Percentiles rank a stretch among this genome's conserved stretches.
These are phyloP conservation scores for Propithecus coquereli DNA, from an alignment of 2,113 vertebrate genomes.

Conservation along the genomic window DNA sequence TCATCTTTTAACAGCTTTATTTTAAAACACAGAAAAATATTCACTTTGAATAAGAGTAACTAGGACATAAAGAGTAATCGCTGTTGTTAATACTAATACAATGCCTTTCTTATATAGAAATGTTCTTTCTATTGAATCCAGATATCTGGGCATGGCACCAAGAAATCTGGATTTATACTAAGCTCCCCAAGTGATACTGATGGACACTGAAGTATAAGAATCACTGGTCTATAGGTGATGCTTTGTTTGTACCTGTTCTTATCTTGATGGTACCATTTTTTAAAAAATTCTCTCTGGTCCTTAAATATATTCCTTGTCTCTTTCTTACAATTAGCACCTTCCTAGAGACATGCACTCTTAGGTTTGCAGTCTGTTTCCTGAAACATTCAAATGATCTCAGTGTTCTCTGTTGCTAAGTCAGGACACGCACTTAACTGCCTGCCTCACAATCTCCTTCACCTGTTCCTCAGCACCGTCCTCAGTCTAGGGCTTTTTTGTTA, in stretches of 20 bases:
- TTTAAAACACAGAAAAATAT: slow-evolving; percentile 24
- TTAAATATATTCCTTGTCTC: neutral
- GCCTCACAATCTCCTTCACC: neutral
- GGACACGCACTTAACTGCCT: neutral
- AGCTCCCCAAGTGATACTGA: neutral
- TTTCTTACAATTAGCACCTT: neutral
- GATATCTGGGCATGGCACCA: neutral
- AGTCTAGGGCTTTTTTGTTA: neutral
- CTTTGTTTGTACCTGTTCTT: neutral
- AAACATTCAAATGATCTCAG: neutral
- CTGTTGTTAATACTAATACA: neutral
- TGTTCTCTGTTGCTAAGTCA: neutral
- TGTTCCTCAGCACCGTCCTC: neutral
- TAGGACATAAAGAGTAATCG: neutral
- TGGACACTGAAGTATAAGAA: neutral
- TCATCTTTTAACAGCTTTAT: neutral
- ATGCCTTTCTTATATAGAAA: neutral
- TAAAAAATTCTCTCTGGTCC: neutral
- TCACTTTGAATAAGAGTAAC: neutral
- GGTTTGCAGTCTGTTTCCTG: neutral
- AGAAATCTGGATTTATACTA: neutral
- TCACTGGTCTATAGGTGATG: neutral
- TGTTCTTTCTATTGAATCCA: neutral
- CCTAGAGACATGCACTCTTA: neutral
- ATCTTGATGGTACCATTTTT: neutral